A percentile compares a stretch with the other conserved stretches of the same genome.
Evolutionary conservation across 2,113 vertebrate species (phyloP).

Genomic region (Dicentrarchus labrax): DNA sequence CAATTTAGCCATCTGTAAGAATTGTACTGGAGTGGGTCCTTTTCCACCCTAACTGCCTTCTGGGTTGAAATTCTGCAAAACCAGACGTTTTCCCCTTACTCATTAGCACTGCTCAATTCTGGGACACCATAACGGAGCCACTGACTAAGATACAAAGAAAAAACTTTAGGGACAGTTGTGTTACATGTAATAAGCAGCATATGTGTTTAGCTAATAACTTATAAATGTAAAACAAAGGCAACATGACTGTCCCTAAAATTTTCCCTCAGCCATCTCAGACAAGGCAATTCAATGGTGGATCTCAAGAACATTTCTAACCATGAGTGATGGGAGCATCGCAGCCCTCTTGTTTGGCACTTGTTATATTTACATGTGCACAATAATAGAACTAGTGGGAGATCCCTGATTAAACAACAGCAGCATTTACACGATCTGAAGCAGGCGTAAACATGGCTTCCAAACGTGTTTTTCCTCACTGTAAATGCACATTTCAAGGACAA

Average conservation of each 20-base stretch:
- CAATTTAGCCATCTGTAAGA: constrained; percentile 15
- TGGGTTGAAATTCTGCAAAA: constrained; percentile 48
- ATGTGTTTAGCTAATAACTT: not conserved
- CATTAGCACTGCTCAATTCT: not conserved
- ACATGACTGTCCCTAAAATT: not conserved
- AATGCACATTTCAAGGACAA: not conserved
- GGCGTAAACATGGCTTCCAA: too few species aligned
- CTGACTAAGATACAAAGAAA: not conserved
- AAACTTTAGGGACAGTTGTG: not conserved
- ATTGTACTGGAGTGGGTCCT: not conserved
- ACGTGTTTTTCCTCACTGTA: not conserved
- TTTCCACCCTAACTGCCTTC: constrained; percentile 1
- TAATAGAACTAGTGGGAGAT: not conserved
- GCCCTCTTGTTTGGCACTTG: not conserved
- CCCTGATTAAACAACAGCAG: not conserved
- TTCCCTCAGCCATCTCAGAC: not conserved
- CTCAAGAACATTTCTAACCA: not conserved
- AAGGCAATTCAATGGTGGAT: not conserved
- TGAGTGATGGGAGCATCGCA: not conserved
- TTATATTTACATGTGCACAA: not conserved
- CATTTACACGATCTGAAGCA: not conserved
- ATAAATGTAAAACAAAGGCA: not conserved
- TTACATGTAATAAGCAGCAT: not conserved
- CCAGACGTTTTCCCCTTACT: not conserved
- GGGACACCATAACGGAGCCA: not conserved